A percentile compares a stretch with the other conserved stretches of the same genome.
Evolutionary conservation across 2,888 invertebrate species (phyloP).

Genomic region (Polydrusus pterygomalis): DNA sequence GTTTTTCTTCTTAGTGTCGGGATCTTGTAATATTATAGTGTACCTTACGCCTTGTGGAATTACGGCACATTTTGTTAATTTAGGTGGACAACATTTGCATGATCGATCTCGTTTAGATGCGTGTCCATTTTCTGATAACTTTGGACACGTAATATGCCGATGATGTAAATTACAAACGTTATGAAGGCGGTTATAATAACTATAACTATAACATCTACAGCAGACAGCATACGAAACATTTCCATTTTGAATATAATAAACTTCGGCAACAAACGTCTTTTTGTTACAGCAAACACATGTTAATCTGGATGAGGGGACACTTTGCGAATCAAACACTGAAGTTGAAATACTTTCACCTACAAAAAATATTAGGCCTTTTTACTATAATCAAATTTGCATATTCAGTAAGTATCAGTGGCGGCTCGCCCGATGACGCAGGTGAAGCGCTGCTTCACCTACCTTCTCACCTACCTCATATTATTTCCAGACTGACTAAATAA

Average conservation of each 20-base stretch:
- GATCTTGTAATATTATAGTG: conserved; percentile 1
- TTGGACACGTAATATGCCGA: not conserved
- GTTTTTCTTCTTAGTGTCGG: not conserved
- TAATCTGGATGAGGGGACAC: conserved; percentile 11
- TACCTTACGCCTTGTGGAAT: conserved; percentile 2
- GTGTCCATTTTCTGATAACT: not conserved
- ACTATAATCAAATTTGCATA: too few species aligned
- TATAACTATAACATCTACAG: conserved; percentile 37
- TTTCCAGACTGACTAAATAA: too few species aligned
- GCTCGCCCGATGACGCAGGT: too few species aligned
- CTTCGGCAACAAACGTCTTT: conserved; percentile 47
- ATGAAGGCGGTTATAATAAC: not conserved
- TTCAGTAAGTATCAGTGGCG: too few species aligned
- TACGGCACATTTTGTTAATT: not conserved
- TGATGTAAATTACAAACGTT: not conserved
- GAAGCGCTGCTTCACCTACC: too few species aligned
- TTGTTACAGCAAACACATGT: conserved; percentile 46
- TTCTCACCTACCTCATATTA: too few species aligned
- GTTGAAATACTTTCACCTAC: conserved; percentile 30
- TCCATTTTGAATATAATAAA: conserved; percentile 35
- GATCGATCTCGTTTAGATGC: not conserved
- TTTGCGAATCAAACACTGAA: conserved; percentile 14
- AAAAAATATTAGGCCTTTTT: not conserved
- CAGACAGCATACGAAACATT: conserved; percentile 34
- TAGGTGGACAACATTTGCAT: not conserved